Percentiles rank a stretch among this genome's conserved stretches.
Evolutionary conservation across 1,140 invertebrate species (phyloP).

Genomic region (Megathymus violae): DNA sequence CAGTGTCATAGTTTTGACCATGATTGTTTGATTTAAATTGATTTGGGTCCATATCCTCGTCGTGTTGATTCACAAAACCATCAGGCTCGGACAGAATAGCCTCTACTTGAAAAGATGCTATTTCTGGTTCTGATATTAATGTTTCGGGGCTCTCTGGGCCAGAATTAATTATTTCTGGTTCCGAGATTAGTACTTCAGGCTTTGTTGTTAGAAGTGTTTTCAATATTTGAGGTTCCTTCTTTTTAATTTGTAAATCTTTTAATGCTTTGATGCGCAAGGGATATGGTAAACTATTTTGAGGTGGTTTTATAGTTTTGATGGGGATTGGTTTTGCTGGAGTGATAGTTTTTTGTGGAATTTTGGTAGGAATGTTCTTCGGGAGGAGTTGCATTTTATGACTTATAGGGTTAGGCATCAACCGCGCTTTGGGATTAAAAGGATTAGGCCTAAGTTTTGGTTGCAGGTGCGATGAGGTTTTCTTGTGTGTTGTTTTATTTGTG

Average conservation of each 20-base stretch:
- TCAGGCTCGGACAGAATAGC: slow-evolving; percentile 78
- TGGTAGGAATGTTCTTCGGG: slow-evolving; percentile 58
- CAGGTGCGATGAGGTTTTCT: slow-evolving; percentile 58
- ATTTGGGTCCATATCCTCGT: slow-evolving; percentile 51
- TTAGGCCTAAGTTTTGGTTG: slow-evolving; percentile 78
- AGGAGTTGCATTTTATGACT: slow-evolving; percentile 75
- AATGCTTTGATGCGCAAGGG: slow-evolving; percentile 76
- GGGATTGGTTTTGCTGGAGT: slow-evolving; percentile 70
- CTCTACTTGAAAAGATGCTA: slow-evolving; percentile 80
- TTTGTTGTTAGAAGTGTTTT: slow-evolving; percentile 77
- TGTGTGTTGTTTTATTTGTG: slow-evolving; percentile 75
- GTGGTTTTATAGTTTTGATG: slow-evolving; percentile 57
- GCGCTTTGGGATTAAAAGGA: slow-evolving; percentile 78
- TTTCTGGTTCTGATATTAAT: slow-evolving; percentile 80
- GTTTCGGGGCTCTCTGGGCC: slow-evolving; percentile 79
- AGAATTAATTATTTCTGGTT: slow-evolving; percentile 78
- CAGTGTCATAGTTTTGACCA: slow-evolving; percentile 70
- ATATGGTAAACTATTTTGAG: slow-evolving; percentile 73
- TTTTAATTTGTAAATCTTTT: slow-evolving; percentile 79
- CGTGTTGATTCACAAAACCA: slow-evolving; percentile 54
- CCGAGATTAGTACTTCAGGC: slow-evolving; percentile 74
- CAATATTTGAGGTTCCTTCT: slow-evolving; percentile 80
- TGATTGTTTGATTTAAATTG: slow-evolving; percentile 54
- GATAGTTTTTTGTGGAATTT: slow-evolving; percentile 60
- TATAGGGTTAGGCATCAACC: slow-evolving; percentile 75